Base-by-base conservation (phyloP, 2,888 invertebrate species). In the Eupsilia transversa region DNA sequence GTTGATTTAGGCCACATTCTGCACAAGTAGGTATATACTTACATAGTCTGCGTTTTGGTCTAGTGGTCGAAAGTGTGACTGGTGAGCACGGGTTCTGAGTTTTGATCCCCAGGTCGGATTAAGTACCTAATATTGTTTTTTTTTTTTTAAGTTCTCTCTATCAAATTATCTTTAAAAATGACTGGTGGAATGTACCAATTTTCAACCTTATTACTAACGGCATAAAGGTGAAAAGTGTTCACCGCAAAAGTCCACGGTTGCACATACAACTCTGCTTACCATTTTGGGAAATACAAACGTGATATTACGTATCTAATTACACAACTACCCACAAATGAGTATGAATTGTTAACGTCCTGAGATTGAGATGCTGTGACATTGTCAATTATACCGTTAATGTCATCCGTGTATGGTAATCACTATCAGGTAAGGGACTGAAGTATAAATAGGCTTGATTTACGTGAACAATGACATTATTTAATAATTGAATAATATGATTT, bases 341-440 rank as follows among this genome's bases (percentile, higher is more conserved):
- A 80, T 86, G 83, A 86, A 88, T 88, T 80, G 83, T 86, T 88
- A 86, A 88, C 74, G 72, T 79, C 59, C 59, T 27, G 52, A 80
- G 80, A 85, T 87, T 85, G 87, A 87, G 83, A 86, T 79, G 80
- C 78, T 74, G 73, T 89, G 89, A 87, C 88, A 79, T 73, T 87
- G 84, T 82, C 88, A 88, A 88, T 88, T 88, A 89, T 77, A 81
- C 79, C 81, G 83, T 88, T 88, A 88, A 82, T 78, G 76, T 73
- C 63, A 70, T 77, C 72, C 73, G 82, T 80, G 81, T 83, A 81
- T 85, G 82, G 70, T 87, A 88, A 88, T 87, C n/a, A n/a, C n/a
- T n/a, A n/a, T n/a, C 66, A 78, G 80, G 59, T 43, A 61, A 72
- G 80, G 64, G 83, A 79, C 72, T 74, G 61, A 69, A 74, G 61